Evolutionary conservation across 1,140 invertebrate genomes (phyloP), one percentile per base, ranked within the genome.

Genomic region (Drosophila subobscura): DNA sequence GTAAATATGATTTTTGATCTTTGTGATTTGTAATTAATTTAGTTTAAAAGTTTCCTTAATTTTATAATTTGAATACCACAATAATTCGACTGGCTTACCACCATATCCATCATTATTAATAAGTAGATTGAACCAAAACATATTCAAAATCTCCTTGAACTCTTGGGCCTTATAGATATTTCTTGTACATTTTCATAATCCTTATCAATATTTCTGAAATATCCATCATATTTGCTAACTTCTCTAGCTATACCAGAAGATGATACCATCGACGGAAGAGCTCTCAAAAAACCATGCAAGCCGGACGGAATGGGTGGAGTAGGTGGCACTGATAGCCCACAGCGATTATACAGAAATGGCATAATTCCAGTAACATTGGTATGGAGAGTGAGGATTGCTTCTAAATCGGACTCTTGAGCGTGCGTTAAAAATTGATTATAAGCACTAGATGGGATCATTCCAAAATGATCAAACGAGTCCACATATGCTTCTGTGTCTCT

Each of bases 401-500:
- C 91, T 16, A 91, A 57, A 27, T 92, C 91, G 2, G 66, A 71
- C 71, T 92, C 91, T 41, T 89, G 79, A 8, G 93, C 93, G 8
- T 92, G 91, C 27, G 74, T 90, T 14, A 95, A 81, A 81, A 95
- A 95, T 61, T 94, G 93, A 66, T 92, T 92, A 77, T 94, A 95
- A 47, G 94, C 81, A 71, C 92, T 92, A 51, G 92, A 93, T 8
- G 94, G 93, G 61, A 94, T 92, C 65, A 93, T 93, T 64, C 92
- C 92, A 50, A 93, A 93, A 73, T 93, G 92, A 81, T 95, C 94
- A 67, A 94, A 93, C 23, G 94, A 93, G 89, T 96, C 95, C 25
- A 94, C 93, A 79, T 94, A 96, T 27, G 95, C 90, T 71, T 97
- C 96, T 0, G 96, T 97, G 92, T 97, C 97, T 81, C 95, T 94